Percentiles rank a stretch among this genome's conserved stretches.
Conservation (phyloP, 2,113 vertebrate genomes). For the Mirza zaza region DNA sequence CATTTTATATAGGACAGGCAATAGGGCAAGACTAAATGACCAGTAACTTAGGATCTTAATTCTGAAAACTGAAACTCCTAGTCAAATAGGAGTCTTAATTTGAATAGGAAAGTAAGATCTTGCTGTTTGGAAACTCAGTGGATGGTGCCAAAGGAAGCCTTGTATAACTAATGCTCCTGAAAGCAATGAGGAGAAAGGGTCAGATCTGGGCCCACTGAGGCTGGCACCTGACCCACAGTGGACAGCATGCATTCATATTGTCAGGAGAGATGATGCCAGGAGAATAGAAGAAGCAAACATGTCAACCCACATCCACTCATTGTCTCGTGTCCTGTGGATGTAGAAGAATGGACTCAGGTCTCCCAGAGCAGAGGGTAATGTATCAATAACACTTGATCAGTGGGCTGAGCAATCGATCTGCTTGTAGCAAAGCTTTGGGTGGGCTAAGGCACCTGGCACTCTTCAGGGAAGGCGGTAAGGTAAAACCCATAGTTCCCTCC, state of each 20-base stretch:
- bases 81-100: neutral
- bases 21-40: neutral
- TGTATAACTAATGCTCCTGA: neutral
- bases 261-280: neutral
- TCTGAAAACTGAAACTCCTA: neutral
- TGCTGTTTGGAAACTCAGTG: neutral
- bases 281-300: neutral
- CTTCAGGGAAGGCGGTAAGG: neutral
- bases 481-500: neutral
- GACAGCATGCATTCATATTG: fast-evolving
- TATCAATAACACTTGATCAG: neutral
- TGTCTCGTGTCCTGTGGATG: neutral
- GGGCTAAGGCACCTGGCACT: neutral
- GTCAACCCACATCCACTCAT: neutral
- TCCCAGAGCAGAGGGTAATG: neutral
- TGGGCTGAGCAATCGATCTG: too few relatives aligned
- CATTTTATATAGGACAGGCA: neutral
- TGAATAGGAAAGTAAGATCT: neutral
- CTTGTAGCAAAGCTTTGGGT: neutral
- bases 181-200: neutral
- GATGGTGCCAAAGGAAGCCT: neutral
- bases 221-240: neutral
- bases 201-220: neutral
- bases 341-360: neutral
- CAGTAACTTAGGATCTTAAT: neutral